Evolutionary conservation across 2,113 vertebrate genomes (phyloP).

Genomic region (Apodemus speciosus): DNA sequence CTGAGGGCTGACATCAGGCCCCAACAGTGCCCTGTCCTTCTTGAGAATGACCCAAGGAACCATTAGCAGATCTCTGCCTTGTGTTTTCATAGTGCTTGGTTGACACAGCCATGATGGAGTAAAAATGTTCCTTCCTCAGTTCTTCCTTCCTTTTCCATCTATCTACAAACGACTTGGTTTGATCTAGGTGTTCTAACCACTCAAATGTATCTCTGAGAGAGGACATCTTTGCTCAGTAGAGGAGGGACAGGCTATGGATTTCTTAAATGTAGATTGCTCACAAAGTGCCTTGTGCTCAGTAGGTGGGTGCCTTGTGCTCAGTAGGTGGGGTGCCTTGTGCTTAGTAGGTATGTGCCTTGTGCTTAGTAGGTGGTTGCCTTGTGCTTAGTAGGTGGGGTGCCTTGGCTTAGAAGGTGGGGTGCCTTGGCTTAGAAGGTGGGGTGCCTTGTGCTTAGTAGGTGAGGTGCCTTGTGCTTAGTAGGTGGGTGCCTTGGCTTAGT

Average conservation of each 20-base stretch:
- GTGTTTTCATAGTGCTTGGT: neutral
- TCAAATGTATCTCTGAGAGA: neutral
- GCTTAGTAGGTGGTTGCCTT: neutral
- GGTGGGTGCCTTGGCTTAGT: too few relatives aligned
- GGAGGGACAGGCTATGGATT: neutral
- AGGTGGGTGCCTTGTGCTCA: neutral
- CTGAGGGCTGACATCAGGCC: neutral
- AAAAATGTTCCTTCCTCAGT: neutral
- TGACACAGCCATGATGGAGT: accelerated
- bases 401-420: neutral
- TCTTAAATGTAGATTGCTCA: neutral
- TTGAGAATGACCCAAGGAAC: neutral
- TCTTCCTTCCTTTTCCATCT: neutral
- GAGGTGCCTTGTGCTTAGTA: neutral
- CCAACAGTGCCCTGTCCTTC: accelerated
- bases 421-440: neutral
- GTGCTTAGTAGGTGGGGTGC: too few relatives aligned
- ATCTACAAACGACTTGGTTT: neutral
- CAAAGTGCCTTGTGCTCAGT: neutral
- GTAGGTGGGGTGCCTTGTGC: neutral
- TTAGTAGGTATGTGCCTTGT: neutral
- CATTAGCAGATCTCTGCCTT: neutral
- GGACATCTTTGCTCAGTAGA: neutral
- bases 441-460: too few relatives aligned
- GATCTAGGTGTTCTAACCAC: neutral